Conservation (phyloP, 2,888 invertebrate species). For the Leucania comma region DNA sequence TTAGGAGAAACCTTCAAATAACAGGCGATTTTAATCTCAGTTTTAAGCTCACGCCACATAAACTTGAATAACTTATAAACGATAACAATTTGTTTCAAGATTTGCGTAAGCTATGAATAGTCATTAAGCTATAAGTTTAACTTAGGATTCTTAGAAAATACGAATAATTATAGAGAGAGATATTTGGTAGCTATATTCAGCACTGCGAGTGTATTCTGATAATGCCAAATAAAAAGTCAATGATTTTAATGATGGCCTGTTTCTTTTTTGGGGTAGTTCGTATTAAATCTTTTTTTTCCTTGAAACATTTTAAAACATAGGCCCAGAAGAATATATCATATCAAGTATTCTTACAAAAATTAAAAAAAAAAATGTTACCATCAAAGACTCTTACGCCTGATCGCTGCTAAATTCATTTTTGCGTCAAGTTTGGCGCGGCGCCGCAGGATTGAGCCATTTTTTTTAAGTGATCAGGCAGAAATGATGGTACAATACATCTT, state of each 20-base stretch:
- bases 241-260: too few relatives aligned
- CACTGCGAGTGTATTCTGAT: background rate
- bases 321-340: too few relatives aligned
- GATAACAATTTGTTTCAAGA: conserved; percentile 44
- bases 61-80: conserved; percentile 33
- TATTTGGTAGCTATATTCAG: background rate
- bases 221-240: too few relatives aligned
- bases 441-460: too few relatives aligned
- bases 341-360: too few relatives aligned
- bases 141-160: conserved; percentile 15
- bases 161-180: background rate
- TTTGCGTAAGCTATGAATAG: conserved; percentile 49
- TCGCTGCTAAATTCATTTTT: too few relatives aligned
- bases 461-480: too few relatives aligned
- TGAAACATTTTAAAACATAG: too few relatives aligned
- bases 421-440: too few relatives aligned
- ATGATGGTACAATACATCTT: too few relatives aligned
- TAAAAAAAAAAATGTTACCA: too few relatives aligned
- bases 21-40: conserved; percentile 19
- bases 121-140: conserved; percentile 29
- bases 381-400: too few relatives aligned
- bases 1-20: conserved; percentile 1
- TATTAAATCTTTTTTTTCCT: background rate
- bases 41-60: conserved; percentile 20
- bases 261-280: background rate